phyloP scores from a whole-genome alignment of 2,113 vertebrate genomes.

The Microcebus jonahi region DNA sequence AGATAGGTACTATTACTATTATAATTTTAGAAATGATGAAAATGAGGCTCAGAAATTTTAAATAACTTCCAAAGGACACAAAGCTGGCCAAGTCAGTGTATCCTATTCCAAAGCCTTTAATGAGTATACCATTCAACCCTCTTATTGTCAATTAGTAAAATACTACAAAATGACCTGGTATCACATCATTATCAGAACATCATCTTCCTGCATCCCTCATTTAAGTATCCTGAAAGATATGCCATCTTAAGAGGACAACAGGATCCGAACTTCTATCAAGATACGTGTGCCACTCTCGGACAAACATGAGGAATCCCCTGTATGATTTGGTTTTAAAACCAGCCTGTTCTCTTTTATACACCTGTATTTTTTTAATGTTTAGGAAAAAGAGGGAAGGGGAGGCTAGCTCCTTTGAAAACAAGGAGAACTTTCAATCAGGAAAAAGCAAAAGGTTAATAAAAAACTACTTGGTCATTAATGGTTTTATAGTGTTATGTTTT shows the following conservation, averaged over 20 bases:
- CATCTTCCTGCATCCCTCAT: background rate
- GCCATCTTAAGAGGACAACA: background rate
- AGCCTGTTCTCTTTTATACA: background rate
- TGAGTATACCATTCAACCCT: background rate
- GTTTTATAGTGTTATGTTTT: background rate
- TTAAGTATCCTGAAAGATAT: background rate
- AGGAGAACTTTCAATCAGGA: background rate
- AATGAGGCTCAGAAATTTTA: conserved; percentile 13
- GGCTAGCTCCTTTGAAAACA: background rate
- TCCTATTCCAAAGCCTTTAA: background rate
- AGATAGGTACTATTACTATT: background rate
- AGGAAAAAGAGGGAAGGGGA: fast-evolving
- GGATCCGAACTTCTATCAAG: background rate
- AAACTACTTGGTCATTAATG: background rate
- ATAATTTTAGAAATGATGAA: conserved; percentile 20
- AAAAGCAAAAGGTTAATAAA: conserved; percentile 43
- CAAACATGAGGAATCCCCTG: background rate
- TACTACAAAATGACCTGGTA: background rate
- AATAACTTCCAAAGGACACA: background rate
- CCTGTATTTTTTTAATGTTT: background rate
- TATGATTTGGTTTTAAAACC: background rate
- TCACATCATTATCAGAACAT: background rate
- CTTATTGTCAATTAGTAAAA: background rate
- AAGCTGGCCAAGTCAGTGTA: background rate
- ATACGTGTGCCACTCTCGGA: background rate